Conservation (phyloP, 1,140 invertebrate species). For the Hypothenemus hampei region DNA sequence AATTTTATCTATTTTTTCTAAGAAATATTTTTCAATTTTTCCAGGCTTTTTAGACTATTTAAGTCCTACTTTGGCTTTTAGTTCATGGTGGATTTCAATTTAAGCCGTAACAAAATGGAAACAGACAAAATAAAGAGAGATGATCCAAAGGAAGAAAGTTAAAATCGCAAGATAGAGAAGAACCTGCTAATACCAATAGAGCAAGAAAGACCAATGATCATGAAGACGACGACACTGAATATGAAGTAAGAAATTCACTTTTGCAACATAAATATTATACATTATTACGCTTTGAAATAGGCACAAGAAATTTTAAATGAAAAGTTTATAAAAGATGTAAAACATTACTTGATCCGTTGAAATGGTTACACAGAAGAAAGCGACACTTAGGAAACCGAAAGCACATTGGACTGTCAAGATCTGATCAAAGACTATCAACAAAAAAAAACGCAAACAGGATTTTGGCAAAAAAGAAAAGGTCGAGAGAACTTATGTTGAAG, state of each 20-base stretch:
- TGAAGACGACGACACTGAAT: slow-evolving; percentile 12
- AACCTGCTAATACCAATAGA: not conserved
- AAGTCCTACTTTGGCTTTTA: no score
- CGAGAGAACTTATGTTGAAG: slow-evolving; percentile 43
- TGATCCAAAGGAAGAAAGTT: no score
- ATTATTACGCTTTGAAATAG: slow-evolving; percentile 41
- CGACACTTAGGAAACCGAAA: slow-evolving; percentile 78
- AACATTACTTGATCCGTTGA: slow-evolving; percentile 75
- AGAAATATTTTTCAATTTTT: no score
- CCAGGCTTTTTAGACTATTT: no score
- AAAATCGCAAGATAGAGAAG: not conserved
- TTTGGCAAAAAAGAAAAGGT: slow-evolving; percentile 32
- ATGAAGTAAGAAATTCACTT: slow-evolving; percentile 18
- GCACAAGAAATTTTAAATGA: slow-evolving; percentile 66
- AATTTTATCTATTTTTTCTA: no score
- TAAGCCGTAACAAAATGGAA: no score
- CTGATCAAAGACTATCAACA: slow-evolving; percentile 60
- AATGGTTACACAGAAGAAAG: slow-evolving; percentile 67
- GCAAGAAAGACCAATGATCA: slow-evolving; percentile 6
- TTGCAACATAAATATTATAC: not conserved
- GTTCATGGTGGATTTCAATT: no score
- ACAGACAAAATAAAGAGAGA: no score
- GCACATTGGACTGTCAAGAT: slow-evolving; percentile 64
- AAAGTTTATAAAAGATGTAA: slow-evolving; percentile 60
- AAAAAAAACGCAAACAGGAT: slow-evolving; percentile 34